Conservation (phyloP, 2,888 invertebrate species). For the Idaea straminata region DNA sequence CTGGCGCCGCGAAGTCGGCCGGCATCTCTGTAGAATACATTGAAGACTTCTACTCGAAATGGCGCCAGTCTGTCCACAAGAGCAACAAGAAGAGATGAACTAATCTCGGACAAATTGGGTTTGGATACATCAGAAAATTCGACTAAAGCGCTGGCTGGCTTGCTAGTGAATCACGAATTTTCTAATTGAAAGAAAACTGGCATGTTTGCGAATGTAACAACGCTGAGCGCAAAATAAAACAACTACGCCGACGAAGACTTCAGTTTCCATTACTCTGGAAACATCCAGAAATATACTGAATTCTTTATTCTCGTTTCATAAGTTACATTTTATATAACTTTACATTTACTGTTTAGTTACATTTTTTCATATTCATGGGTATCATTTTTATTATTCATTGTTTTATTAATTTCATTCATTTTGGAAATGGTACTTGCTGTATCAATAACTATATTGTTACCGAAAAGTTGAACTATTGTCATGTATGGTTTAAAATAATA, state of each 20-base stretch:
- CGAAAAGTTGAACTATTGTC: conserved; percentile 16
- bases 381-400: conserved; percentile 13
- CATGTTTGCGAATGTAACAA: conserved; percentile 21
- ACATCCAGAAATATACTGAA: conserved; percentile 9
- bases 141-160: conserved; percentile 22
- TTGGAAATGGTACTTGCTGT: conserved; percentile 21
- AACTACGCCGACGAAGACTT: conserved; percentile 14
- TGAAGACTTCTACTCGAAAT: conserved; percentile 90
- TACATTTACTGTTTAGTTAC: conserved; percentile 8
- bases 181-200: conserved; percentile 9
- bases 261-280: conserved; percentile 8
- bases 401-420: conserved; percentile 23
- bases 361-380: conserved; percentile 16
- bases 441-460: conserved; percentile 16
- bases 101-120: conserved; percentile 38
- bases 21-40: conserved; percentile 91
- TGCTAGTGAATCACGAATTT: conserved; percentile 3
- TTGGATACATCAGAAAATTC: conserved; percentile 43
- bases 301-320: conserved; percentile 12
- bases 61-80: conserved; percentile 85
- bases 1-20: conserved; percentile 88
- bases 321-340: conserved; percentile 6
- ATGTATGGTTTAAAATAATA: conserved; percentile 14
- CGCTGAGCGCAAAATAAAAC: conserved; percentile 19
- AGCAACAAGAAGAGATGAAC: conserved; percentile 74